Evolutionary conservation across 1,140 invertebrate species (phyloP), one percentile per base, ranked within the genome.

Genomic region (Pogonomyrmex barbatus): DNA sequence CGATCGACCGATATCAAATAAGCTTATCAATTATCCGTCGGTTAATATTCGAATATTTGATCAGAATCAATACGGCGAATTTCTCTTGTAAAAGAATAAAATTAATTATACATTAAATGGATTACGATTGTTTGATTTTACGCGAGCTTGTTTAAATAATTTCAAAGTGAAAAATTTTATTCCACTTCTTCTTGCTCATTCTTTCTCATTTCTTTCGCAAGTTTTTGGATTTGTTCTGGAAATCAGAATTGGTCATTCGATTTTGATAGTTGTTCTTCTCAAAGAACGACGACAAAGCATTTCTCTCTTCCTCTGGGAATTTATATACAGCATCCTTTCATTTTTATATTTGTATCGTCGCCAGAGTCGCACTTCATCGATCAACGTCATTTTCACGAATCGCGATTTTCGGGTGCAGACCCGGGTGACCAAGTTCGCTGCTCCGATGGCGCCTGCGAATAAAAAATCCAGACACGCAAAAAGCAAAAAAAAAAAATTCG

Each of bases 311-410:
- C 42, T 6, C 24, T 10, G 12, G 33, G 3, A 83, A 45, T 33
- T 14, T 58, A 39, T 6, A 39, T 42, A n/a, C 60, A 50, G 24
- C 24, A 75, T 47, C 60, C 24, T 45, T 73, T 47, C 17, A 30
- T 62, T 83, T 83, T 75, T 47, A 36, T 60, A 83, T 50, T 39
- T 73, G 47, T 47, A 60, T 42, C 3, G 9, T 45, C 33, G 33
- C 33, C 54, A 47, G 10, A 54, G 33, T 36, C 5, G 8, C 65
- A 6, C 12, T 24, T 73, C 54, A 73, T 83, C 67, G 54, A 73
- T 83, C 79, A 83, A 62, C 33, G 68, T 82, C 67, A 17, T 47
- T 58, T 56, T 73, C 17, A 14, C 65, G 65, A 56, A 45, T 6
- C 33, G 12, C 54, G 33, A 10, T 14, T 83, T 73, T 50, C 42